Percentiles rank a stretch among this genome's conserved stretches.
Conservation (phyloP, 2,113 vertebrate species). For the Notechis scutatus region DNA sequence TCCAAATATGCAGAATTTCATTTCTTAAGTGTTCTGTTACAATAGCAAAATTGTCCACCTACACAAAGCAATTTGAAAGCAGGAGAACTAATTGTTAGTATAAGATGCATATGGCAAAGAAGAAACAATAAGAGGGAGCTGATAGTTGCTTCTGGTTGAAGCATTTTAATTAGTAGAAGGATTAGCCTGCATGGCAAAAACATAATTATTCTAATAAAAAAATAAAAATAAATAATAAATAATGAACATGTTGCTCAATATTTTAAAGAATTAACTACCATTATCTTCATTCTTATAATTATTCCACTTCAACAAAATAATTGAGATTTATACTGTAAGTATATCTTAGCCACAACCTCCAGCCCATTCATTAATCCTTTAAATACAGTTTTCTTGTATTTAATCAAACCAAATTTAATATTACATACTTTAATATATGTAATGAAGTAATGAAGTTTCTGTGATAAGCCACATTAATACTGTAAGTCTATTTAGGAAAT, state of each 20-base stretch:
- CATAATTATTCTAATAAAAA: slow-evolving; percentile 2
- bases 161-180: neutral
- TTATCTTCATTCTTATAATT: slow-evolving; percentile 13
- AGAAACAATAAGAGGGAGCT: neutral
- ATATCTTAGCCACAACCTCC: neutral
- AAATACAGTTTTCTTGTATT: neutral
- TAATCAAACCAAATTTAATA: neutral
- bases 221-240: neutral
- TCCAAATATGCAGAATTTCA: neutral
- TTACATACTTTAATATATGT: neutral
- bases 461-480: neutral
- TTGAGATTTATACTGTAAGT: neutral
- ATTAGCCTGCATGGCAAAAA: neutral
- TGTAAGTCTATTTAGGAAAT: neutral
- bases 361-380: neutral
- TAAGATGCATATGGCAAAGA: neutral
- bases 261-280: neutral
- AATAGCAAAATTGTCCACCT: neutral
- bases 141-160: neutral
- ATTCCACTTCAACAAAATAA: neutral
- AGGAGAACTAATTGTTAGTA: neutral
- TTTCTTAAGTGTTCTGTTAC: neutral
- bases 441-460: neutral
- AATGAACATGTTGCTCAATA: neutral
- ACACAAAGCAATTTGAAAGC: neutral